Base-by-base conservation (phyloP, 2,888 invertebrate genomes). In the Idaea biselata region DNA sequence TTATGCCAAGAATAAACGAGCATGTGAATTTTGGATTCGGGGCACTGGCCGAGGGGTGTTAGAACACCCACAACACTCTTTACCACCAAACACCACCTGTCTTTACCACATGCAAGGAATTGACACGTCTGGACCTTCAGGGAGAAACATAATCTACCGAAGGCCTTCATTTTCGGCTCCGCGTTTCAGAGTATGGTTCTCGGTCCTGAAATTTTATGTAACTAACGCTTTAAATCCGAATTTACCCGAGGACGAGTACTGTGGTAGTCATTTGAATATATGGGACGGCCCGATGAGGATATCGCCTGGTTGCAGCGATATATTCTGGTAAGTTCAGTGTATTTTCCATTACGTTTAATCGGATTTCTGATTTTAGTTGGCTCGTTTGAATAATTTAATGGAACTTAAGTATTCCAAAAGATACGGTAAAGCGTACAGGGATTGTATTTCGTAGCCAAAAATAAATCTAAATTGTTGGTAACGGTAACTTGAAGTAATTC, bases 41-140 rank as follows among this genome's bases (percentile, higher is more conserved):
- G 97, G 97, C 6, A 95, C 96, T 0, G 95, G 95, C 1, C 95
- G 95, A 60, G 97, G 97, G n/a, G 91, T 96, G 6, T 81, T 97
- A 59, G 96, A 97, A 75, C 97, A 96, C 79, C 97, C 97, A 0
- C 94, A 95, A 72, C 97, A 98, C 88, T 96, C 97, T 4, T 87
- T 98, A 69, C 96, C 97, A 0, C 96, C 97, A 0, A 97, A 97
- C 82, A 97, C 97, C 25, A 97, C 97, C 8, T 98, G 98, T 81
- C 94, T 97, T 18, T 98, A 97, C 83, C 97, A 97, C 82, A 94
- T 98, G 80, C 93, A 93, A 78, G 94, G 94, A 54, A 94, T 94
- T 75, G 94, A 94, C 82, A 93, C 94, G 18, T 91, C 94, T 0
- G 93, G 94, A 16, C 94, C 94, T 0, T 93, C 94, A 60, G 90